A percentile compares a stretch with the other conserved stretches of the same genome.
Evolutionary conservation across 2,113 vertebrate species (phyloP).

Genomic region (Pteronura brasiliensis): DNA sequence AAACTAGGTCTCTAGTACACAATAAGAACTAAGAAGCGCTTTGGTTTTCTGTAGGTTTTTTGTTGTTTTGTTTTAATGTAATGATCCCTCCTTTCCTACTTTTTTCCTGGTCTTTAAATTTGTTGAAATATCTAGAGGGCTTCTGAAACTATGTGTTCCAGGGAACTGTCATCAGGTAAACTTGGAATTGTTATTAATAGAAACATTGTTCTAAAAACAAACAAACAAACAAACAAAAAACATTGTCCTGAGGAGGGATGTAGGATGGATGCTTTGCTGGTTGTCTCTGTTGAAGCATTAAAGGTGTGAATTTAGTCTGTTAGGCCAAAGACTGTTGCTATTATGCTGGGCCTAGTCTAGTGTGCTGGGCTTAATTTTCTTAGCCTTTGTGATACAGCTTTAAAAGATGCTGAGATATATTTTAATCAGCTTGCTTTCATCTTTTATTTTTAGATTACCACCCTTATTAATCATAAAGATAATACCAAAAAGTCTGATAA

Average conservation of each 20-base stretch:
- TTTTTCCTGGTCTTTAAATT: not conserved
- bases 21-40: not conserved
- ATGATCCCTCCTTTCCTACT: not conserved
- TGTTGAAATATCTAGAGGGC: not conserved
- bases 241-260: not conserved
- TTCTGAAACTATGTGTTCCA: not conserved
- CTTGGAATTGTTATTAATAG: slow-evolving; percentile 9
- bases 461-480: slow-evolving; percentile 98
- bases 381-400: not conserved
- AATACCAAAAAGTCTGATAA: slow-evolving; percentile 96
- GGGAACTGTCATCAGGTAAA: not conserved
- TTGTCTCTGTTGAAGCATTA: not conserved
- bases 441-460: slow-evolving; percentile 91
- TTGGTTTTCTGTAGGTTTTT: not conserved
- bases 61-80: not conserved
- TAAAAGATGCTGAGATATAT: not conserved
- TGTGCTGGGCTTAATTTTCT: not conserved
- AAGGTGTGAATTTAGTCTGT: not conserved
- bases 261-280: not conserved
- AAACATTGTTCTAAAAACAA: not conserved
- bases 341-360: not conserved
- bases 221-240: too few species aligned
- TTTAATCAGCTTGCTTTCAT: slow-evolving; percentile 62
- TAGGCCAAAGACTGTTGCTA: not conserved
- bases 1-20: not conserved